phyloP scores from a whole-genome alignment of 2,113 vertebrate genomes.

The Pachyramphus minor region DNA sequence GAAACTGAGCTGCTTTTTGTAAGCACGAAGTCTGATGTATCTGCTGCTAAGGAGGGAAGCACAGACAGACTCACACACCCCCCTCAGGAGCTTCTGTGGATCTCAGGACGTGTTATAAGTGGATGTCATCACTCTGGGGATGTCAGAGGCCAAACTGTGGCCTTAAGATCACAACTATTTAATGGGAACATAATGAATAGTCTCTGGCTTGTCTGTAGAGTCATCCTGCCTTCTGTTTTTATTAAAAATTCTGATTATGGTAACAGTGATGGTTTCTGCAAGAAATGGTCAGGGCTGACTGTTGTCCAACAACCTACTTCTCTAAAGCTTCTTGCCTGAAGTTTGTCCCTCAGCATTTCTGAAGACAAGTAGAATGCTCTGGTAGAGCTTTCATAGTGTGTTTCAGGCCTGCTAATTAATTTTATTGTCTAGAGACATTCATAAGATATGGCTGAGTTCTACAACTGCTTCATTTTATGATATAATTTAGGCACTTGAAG shows the following conservation, averaged over 20 bases:
- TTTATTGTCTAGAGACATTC: background rate
- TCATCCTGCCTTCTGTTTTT: background rate
- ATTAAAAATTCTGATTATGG: background rate
- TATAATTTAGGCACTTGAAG: background rate
- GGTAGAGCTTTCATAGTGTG: accelerated
- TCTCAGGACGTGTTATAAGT: background rate
- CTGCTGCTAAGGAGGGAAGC: background rate
- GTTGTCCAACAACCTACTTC: background rate
- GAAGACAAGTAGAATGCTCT: background rate
- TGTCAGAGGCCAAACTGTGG: background rate
- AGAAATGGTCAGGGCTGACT: background rate
- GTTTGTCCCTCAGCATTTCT: background rate
- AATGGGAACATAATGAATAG: background rate
- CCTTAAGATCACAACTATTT: background rate
- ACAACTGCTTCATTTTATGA: background rate
- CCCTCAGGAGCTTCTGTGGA: background rate
- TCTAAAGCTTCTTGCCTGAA: background rate
- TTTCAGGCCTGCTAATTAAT: background rate
- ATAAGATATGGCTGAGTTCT: background rate
- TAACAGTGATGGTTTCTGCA: background rate
- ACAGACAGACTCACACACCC: background rate
- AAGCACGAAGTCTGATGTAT: background rate
- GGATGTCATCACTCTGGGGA: background rate
- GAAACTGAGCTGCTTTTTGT: background rate
- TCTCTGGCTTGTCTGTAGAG: background rate